Conservation (phyloP, 2,888 invertebrate genomes). For the Terebella lapidaria region DNA sequence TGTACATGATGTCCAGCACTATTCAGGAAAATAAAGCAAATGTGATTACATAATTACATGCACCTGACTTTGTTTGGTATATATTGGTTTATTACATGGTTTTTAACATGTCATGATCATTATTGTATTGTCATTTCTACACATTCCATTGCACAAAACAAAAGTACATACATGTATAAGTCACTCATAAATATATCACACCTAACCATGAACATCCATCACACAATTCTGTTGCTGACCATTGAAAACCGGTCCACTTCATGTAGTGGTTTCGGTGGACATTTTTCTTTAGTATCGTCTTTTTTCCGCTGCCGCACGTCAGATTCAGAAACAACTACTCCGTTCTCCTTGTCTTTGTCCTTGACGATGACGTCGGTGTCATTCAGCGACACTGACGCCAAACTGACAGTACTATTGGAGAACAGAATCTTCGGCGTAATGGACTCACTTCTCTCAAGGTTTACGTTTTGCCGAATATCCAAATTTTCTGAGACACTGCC, state of each 20-base stretch:
- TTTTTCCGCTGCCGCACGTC: background rate
- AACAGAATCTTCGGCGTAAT: conserved; percentile 57
- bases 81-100: no score
- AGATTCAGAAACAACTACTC: background rate
- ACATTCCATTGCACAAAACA: no score
- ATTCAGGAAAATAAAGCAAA: no score
- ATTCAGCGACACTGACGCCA: conserved; percentile 72
- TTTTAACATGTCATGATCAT: no score
- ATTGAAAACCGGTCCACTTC: conserved; percentile 31
- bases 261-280: conserved; percentile 18
- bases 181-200: no score
- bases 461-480: background rate
- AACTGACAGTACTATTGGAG: conserved; percentile 72
- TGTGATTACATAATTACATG: no score
- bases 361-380: conserved; percentile 58
- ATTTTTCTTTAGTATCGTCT: background rate
- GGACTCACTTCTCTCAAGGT: background rate
- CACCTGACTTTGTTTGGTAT: no score
- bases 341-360: background rate
- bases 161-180: no score
- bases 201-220: no score
- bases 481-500: background rate
- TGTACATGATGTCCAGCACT: no score
- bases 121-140: no score
- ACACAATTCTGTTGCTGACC: conserved; percentile 26